Percentiles rank a stretch among this genome's conserved stretches.
Evolutionary conservation across 2,888 invertebrate species (phyloP).

Genomic region (Pediacus dermestoides): DNA sequence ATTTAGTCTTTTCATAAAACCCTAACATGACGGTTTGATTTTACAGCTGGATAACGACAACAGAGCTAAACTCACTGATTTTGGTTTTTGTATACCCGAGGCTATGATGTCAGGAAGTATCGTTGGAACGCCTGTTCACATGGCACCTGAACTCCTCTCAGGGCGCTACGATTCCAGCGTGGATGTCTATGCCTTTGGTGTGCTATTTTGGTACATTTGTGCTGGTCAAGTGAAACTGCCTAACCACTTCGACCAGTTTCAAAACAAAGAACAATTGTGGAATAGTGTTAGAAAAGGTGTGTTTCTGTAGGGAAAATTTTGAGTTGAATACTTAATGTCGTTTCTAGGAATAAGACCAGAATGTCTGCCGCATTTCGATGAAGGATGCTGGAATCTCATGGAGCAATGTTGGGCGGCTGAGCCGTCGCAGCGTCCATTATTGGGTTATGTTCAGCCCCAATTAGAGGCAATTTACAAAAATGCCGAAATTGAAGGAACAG

Average conservation of each 20-base stretch:
- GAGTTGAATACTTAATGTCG: constrained; percentile 2
- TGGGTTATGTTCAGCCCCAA: constrained; percentile 72
- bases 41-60: constrained; percentile 62
- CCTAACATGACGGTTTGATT: constrained; percentile 2
- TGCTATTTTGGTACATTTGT: constrained; percentile 87
- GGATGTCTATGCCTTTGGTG: constrained; percentile 87
- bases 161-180: constrained; percentile 80
- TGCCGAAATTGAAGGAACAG: constrained; percentile 30
- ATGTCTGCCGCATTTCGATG: constrained; percentile 67
- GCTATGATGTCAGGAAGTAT: constrained; percentile 88
- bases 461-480: constrained; percentile 55
- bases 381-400: constrained; percentile 82
- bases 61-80: constrained; percentile 79
- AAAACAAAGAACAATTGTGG: constrained; percentile 84
- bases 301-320: constrained; percentile 9
- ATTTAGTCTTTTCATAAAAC: constrained; percentile 9
- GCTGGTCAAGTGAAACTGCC: constrained; percentile 78
- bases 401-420: constrained; percentile 79
- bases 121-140: constrained; percentile 85
- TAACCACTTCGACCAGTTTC: constrained; percentile 75
- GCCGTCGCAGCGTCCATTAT: constrained; percentile 67
- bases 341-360: constrained; percentile 74
- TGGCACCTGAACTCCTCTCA: constrained; percentile 84
- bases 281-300: constrained; percentile 77
- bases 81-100: constrained; percentile 87